Conservation (phyloP, 2,888 invertebrate species). For the Anthrax anthrax region DNA sequence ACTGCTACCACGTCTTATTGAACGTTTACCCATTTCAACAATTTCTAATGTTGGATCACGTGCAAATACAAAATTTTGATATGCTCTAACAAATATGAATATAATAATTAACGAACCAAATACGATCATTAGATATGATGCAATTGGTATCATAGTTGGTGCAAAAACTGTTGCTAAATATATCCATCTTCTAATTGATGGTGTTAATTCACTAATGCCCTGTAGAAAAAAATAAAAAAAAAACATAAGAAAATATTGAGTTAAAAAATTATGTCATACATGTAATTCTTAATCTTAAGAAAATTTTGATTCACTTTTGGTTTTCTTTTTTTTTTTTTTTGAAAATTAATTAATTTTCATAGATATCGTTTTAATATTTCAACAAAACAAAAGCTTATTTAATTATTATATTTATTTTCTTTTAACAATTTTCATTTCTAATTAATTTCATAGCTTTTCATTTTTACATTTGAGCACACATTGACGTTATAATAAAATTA, state of each 20-base stretch:
- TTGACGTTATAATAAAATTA: too few species aligned
- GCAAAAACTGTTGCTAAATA: conserved; percentile 66
- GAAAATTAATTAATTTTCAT: too few species aligned
- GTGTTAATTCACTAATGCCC: conserved; percentile 65
- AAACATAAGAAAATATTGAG: background rate
- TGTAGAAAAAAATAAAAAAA: conserved; percentile 20
- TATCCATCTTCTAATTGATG: conserved; percentile 67
- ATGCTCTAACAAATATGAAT: conserved; percentile 54
- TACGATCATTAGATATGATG: conserved; percentile 58
- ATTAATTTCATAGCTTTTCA: too few species aligned
- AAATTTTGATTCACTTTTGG: too few species aligned
- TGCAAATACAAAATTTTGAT: conserved; percentile 58
- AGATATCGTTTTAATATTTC: too few species aligned
- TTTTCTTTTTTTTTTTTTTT: too few species aligned
- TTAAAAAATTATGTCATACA: too few species aligned
- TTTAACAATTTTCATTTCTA: too few species aligned
- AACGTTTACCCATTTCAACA: conserved; percentile 60
- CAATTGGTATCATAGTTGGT: conserved; percentile 52
- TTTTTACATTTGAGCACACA: too few species aligned
- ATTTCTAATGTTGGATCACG: conserved; percentile 53
- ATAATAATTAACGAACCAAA: conserved; percentile 51
- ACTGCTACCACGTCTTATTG: conserved; percentile 46
- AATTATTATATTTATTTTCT: too few species aligned
- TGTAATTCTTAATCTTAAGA: too few species aligned
- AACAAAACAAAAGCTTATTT: too few species aligned